Conservation (phyloP, 2,797 vertebrate genomes). For the Fistularia tabacaria region DNA sequence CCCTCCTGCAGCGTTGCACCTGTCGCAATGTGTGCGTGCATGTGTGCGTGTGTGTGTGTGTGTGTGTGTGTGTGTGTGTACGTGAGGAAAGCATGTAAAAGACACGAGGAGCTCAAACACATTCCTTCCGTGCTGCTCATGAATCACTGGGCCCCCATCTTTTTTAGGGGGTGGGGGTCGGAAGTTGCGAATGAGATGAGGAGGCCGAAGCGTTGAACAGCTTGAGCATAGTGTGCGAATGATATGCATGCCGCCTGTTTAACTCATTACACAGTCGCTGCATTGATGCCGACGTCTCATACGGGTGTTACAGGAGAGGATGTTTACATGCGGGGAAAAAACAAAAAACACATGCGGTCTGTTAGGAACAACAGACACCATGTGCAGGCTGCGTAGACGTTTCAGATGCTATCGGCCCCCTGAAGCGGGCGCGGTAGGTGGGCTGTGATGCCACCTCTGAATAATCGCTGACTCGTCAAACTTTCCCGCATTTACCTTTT, state of each 20-base stretch:
- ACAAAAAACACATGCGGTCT: conserved; percentile 3
- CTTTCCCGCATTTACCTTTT: background rate
- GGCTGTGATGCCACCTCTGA: background rate
- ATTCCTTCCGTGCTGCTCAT: conserved; percentile 59
- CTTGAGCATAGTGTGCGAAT: background rate
- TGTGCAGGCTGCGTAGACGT: conserved; percentile 1
- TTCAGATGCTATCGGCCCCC: too few species aligned
- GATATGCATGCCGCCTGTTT: too few species aligned
- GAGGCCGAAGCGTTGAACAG: conserved; percentile 32
- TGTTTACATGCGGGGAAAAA: conserved; percentile 11
- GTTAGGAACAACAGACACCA: conserved; percentile 13
- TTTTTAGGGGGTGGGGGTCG: conserved; percentile 19
- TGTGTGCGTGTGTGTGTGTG: conserved; percentile 5
- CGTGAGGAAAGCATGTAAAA: conserved; percentile 29
- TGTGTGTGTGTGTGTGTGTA: background rate
- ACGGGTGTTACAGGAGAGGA: conserved; percentile 9
- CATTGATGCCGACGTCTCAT: background rate
- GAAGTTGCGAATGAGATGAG: conserved; percentile 25
- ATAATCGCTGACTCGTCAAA: background rate
- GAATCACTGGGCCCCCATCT: conserved; percentile 45
- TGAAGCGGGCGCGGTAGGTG: background rate
- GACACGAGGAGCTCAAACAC: conserved; percentile 54
- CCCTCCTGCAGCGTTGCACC: conserved; percentile 45
- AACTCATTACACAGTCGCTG: too few species aligned
- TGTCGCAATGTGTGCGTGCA: conserved; percentile 37